Base-by-base conservation (phyloP, 2,113 vertebrate species). In the Morone saxatilis region DNA sequence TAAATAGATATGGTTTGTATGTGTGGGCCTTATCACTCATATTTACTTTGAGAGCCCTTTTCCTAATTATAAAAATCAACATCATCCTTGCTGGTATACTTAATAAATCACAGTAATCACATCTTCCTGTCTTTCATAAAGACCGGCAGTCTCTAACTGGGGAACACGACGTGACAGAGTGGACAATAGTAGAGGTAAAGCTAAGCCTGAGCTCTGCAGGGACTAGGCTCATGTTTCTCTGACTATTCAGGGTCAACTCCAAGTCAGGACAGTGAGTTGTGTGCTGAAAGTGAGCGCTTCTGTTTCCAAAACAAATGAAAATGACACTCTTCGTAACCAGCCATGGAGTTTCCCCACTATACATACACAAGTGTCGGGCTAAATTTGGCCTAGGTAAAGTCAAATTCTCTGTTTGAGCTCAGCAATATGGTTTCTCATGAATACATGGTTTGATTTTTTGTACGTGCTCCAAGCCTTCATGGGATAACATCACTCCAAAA, bases 171-270 rank as follows among this genome's bases (percentile, higher is more conserved):
- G 70, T 88, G 76, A 83, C 51, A 50, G 48, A 48, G 22, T 56
- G 66, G 76, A 74, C 80, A 88, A 90, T 80, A 84, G 68, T 67
- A 81, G 85, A 83, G 68, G 74, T 86, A 71, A 83, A 82, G 60
- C 85, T 84, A 89, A 90, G 86, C 86, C 81, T 20, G 72, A 61
- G 78, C 87, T 88, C 78, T 86, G 62, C 47, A 11, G 76, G 80
- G 85, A 89, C 88, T 65, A 66, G 79, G 82, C 80, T 94, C 90
- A 80, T 81, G 91, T 95, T 95, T 91, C 92, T 80, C 77, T 76
- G 75, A 86, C 90, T 89, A 89, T 91, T 90, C 81, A 70, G 78
- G 82, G 86, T 86, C 70, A 76, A 69, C 54, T 74, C 53, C 61
- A 45, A 92, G 86, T 69, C 85, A 77, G 62, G 48, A 16, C 81